Conservation (phyloP, 2,113 vertebrate genomes). For the Petrocephalus microphthalmus region DNA sequence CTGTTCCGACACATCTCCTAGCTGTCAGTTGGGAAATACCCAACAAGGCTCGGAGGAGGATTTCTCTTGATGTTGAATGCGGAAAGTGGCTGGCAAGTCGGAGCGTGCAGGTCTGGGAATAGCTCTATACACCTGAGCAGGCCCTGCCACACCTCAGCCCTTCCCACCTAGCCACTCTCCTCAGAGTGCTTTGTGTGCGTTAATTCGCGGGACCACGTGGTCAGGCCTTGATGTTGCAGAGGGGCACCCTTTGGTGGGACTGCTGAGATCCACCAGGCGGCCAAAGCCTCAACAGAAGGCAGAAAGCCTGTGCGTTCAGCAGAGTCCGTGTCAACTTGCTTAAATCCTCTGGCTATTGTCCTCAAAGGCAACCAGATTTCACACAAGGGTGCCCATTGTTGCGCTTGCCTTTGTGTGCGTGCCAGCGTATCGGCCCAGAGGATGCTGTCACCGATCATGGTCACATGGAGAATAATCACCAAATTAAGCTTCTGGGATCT, state of each 20-base stretch:
- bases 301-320: background rate
- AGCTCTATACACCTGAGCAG: background rate
- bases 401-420: background rate
- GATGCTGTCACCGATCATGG: slow-evolving; percentile 3
- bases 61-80: background rate
- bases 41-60: background rate
- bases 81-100: background rate
- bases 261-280: background rate
- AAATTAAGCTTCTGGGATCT: background rate
- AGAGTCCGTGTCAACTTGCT: background rate
- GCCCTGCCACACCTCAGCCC: background rate
- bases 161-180: background rate
- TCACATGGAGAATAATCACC: slow-evolving; percentile 1
- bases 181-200: background rate
- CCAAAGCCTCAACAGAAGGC: background rate
- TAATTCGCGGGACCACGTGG: background rate
- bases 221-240: background rate
- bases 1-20: slow-evolving; percentile 6
- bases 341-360: slow-evolving; percentile 5
- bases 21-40: background rate
- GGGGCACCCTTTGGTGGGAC: background rate
- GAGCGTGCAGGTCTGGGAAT: background rate
- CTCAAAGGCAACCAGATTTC: background rate
- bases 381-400: slow-evolving; percentile 12
- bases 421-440: background rate